phyloP scores from a whole-genome alignment of 2,113 vertebrate genomes.

The Lepus timidus region DNA sequence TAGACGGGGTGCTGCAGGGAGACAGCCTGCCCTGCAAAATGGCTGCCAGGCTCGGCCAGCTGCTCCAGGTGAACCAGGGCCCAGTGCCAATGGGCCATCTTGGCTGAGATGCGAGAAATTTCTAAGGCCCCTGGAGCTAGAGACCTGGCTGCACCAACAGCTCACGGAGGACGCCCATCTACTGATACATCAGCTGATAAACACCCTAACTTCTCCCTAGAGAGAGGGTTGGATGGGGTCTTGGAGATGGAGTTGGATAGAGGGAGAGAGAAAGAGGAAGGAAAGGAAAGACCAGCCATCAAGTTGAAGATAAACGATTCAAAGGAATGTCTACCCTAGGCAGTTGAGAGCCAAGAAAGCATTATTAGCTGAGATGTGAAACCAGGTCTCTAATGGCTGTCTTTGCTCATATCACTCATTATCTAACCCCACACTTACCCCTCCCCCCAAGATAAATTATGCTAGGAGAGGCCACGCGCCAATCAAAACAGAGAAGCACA shows the following conservation, averaged over 20 bases:
- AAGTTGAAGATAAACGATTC: not conserved
- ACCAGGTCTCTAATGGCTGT: not conserved
- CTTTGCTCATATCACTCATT: slow-evolving; percentile 24
- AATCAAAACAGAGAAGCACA: not conserved
- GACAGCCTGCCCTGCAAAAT: not conserved
- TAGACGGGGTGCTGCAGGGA: not conserved
- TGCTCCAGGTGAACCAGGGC: not conserved
- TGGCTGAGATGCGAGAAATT: not conserved
- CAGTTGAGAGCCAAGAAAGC: not conserved
- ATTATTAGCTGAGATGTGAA: not conserved
- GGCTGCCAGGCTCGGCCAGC: not conserved
- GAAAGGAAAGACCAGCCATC: not conserved
- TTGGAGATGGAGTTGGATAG: not conserved
- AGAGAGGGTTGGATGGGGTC: not conserved
- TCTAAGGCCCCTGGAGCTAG: not conserved
- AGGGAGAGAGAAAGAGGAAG: not conserved
- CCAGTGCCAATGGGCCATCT: not conserved
- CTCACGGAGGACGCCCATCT: not conserved
- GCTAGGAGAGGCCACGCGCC: not conserved
- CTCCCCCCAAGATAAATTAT: not conserved
- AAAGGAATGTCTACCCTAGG: not conserved
- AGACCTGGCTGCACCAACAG: not conserved
- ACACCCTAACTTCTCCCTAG: not conserved
- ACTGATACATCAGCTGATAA: not conserved
- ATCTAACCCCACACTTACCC: not conserved